Evolutionary conservation across 2,888 invertebrate genomes (phyloP).

Genomic region (Cylindroiulus punctatus): DNA sequence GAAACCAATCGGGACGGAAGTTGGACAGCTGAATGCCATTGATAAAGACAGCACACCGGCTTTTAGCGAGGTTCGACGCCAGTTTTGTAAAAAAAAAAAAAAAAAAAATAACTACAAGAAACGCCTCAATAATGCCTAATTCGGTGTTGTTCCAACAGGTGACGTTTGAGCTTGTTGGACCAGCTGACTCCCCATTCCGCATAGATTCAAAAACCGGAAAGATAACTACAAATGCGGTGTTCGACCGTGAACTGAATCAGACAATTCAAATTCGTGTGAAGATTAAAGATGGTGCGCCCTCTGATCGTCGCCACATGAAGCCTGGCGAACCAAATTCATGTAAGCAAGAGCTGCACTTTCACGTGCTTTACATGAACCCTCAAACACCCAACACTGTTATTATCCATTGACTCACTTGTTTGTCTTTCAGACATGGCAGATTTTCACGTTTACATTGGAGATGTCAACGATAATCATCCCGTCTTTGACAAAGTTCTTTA

Average conservation of each 20-base stretch:
- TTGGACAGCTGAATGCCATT: conserved; percentile 87
- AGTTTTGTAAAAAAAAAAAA: not conserved
- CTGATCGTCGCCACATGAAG: conserved; percentile 72
- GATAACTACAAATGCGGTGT: conserved; percentile 81
- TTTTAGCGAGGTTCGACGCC: conserved; percentile 74
- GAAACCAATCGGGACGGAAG: conserved; percentile 82
- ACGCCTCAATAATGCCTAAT: not conserved
- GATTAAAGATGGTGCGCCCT: conserved; percentile 89
- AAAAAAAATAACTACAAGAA: not conserved
- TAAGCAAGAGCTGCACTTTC: conserved; percentile 59
- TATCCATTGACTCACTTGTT: not conserved
- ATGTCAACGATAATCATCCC: conserved; percentile 95
- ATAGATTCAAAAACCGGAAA: conserved; percentile 88
- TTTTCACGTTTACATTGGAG: conserved; percentile 90
- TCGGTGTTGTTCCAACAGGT: conserved; percentile 67
- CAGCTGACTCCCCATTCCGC: conserved; percentile 70
- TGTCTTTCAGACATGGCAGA: conserved; percentile 74
- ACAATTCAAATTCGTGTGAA: conserved; percentile 90
- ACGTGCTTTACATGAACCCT: not conserved
- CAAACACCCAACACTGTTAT: no score
- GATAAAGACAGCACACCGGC: conserved; percentile 86
- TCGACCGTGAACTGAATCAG: conserved; percentile 86
- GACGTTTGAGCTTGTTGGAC: conserved; percentile 77
- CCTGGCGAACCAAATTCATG: conserved; percentile 77
- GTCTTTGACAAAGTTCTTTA: conserved; percentile 79